A percentile compares a stretch with the other conserved stretches of the same genome.
Evolutionary conservation across 2,113 vertebrate genomes (phyloP).

Genomic region (Hippocampus barbouri): DNA sequence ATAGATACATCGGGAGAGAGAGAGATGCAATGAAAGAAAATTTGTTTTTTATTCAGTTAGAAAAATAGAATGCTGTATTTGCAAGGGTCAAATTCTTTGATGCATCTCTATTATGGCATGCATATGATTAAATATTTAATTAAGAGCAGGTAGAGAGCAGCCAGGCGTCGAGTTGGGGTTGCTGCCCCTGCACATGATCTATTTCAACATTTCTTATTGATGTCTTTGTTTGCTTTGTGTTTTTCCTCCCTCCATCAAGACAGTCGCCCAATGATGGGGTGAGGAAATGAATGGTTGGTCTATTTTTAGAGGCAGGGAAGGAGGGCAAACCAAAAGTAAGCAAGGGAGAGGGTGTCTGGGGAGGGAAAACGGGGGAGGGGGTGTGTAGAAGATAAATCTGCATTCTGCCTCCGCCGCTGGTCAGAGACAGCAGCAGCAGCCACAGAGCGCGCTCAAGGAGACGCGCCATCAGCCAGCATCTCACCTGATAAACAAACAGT

Average conservation of each 20-base stretch:
- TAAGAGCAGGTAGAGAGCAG: neutral
- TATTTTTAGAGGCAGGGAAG: conserved; percentile 81
- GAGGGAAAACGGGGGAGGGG: conserved; percentile 40
- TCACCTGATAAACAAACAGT: conserved; percentile 2
- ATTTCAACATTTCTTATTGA: neutral
- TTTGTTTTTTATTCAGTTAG: too few species aligned
- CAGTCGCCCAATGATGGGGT: conserved; percentile 45
- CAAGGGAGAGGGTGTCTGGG: conserved; percentile 47
- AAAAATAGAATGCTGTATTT: too few species aligned
- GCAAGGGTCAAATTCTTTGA: too few species aligned
- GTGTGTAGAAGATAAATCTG: conserved; percentile 57
- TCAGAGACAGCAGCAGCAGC: conserved; percentile 49
- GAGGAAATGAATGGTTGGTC: conserved; percentile 65
- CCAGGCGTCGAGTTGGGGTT: neutral
- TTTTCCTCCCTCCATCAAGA: conserved; percentile 50
- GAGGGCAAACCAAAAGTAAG: conserved; percentile 68
- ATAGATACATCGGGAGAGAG: too few species aligned
- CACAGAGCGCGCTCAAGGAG: conserved; percentile 12
- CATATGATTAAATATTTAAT: too few species aligned
- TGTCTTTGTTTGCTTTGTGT: conserved; percentile 22
- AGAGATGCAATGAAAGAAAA: too few species aligned
- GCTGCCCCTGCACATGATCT: neutral
- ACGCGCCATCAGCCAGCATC: conserved; percentile 33
- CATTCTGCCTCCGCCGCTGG: conserved; percentile 59
- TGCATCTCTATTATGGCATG: too few species aligned